Base-by-base conservation (phyloP, 2,113 vertebrate genomes). In the Pomatorhinus ruficollis region DNA sequence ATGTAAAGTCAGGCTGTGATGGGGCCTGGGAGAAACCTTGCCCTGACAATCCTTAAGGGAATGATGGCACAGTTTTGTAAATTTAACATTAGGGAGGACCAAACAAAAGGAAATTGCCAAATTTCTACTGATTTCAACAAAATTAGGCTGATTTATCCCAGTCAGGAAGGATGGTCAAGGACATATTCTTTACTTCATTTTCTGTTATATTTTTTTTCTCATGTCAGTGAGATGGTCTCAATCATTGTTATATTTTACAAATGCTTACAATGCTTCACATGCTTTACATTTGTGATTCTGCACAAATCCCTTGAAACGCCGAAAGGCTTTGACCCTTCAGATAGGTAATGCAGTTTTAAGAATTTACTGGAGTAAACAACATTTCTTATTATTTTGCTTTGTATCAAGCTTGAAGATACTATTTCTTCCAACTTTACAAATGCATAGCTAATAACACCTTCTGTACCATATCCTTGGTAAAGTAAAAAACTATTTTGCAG, bases 391-490 rank as follows among this genome's bases (percentile, higher is more conserved):
- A 54, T 66, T 72, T 72, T 74, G 10, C 49, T 42, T 50, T 65
- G 15, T 24, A 31, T 10, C 45, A 53, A 84, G 33, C 65, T 50
- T 61, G 52, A 85, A 88, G 47, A 63, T 12, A 37, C 5, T 33
- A 28, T 40, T 83, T 80, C 23, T 80, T 75, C 15, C 39, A 63
- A 15, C 68, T 91, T 90, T 63, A 52, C 1, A 10, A 65, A 66
- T 5, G 7, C 10, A 64, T 20, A 44, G 40, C 40, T 70, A 75
- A 37, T 56, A 78, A 11, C 17, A 64, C 16, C 5, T 52, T 4
- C 0, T 1, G 0, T 15, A n/a, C 30, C 69, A 1, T 30, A 71
- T 14, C 5, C 45, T 78, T 2, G 4, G 19, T 83, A 94, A 88
- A 93, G 25, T 15, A 60, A 47, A 47, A 77, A 87, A 76, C 15